Percentiles rank a stretch among this genome's conserved stretches.
Evolutionary conservation across 2,113 vertebrate species (phyloP).

Genomic region (Zosterops borbonicus): DNA sequence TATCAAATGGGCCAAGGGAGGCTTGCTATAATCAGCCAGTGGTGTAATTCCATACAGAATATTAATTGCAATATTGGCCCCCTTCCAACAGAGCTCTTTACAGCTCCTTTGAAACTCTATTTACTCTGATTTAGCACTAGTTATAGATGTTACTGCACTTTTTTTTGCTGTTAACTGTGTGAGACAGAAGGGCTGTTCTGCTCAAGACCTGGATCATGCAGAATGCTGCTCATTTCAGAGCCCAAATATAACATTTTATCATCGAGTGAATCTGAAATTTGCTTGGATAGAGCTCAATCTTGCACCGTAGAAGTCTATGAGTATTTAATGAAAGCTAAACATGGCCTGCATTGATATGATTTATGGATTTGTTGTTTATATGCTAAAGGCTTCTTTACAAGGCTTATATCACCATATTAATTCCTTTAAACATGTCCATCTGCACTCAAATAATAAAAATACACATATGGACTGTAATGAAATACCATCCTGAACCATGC

Average conservation of each 20-base stretch:
- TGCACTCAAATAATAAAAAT: conserved; percentile 18
- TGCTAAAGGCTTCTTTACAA: conserved; percentile 13
- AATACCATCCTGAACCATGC: not conserved
- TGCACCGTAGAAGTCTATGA: not conserved
- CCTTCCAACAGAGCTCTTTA: not conserved
- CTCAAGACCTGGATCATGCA: not conserved
- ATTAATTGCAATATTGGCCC: not conserved
- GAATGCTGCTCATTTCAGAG: not conserved
- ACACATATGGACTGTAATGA: not conserved
- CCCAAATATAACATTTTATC: not conserved
- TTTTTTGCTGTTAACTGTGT: not conserved
- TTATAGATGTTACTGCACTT: not conserved
- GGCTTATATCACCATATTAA: not conserved
- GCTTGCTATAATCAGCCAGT: not conserved
- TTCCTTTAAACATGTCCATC: not conserved
- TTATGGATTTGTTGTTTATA: conserved; percentile 4
- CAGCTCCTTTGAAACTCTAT: not conserved
- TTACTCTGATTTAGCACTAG: not conserved
- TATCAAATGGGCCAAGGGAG: not conserved
- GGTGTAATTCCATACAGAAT: not conserved
- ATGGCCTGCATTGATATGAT: not conserved
- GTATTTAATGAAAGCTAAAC: conserved; percentile 16
- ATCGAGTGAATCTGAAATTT: not conserved
- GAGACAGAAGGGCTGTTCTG: conserved; percentile 21
- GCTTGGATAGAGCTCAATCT: not conserved